Evolutionary conservation across 2,113 vertebrate genomes (phyloP).

Genomic region (Manacus vitellinus): DNA sequence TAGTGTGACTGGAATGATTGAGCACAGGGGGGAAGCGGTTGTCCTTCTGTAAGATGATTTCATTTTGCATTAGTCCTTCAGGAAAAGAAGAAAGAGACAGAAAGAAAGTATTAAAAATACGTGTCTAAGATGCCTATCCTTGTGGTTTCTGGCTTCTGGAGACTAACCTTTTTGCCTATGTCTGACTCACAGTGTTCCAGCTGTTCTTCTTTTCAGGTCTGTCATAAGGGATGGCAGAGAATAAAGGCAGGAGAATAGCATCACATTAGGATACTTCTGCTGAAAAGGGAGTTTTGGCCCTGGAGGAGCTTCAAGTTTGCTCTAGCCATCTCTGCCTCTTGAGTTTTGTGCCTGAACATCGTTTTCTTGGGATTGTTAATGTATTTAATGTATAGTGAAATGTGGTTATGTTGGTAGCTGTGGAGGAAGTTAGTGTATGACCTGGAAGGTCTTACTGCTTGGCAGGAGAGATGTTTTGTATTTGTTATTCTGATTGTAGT

Average conservation of each 20-base stretch:
- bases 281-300: not conserved
- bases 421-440: not conserved
- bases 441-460: not conserved
- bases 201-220: not conserved
- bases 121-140: not conserved
- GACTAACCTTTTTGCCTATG: constrained; percentile 6
- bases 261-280: not conserved
- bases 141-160: not conserved
- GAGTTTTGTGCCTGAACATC: not conserved
- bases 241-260: not conserved
- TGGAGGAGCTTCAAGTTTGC: not conserved
- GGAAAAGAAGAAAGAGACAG: not conserved
- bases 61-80: constrained; percentile 67
- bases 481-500: not conserved
- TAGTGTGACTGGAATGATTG: constrained; percentile 78
- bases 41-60: constrained; percentile 65
- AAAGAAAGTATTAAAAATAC: not conserved
- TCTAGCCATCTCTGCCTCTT: not conserved
- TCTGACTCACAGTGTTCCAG: not conserved
- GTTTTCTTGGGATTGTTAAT: not conserved
- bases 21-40: constrained; percentile 36
- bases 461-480: not conserved
- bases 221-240: not conserved
- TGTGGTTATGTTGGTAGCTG: not conserved
- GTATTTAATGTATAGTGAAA: not conserved